These are phyloP conservation scores for Colius striatus DNA, from an alignment of 2,113 vertebrate genomes.

Conservation along the genomic window DNA sequence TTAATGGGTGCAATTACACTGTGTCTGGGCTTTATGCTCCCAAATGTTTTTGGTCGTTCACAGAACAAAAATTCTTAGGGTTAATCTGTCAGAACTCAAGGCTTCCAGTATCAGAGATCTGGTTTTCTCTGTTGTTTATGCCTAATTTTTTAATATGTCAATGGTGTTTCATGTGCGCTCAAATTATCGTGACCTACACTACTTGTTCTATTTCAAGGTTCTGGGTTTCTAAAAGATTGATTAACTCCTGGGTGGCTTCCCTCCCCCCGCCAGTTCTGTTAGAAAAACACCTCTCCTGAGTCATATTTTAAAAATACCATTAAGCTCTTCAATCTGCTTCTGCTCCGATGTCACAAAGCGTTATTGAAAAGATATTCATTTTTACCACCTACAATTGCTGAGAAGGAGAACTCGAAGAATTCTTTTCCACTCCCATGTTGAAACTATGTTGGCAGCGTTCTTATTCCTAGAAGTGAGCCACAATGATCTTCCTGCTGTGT, in stretches of 20 bases:
- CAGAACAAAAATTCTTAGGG: not conserved
- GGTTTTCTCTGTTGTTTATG: not conserved
- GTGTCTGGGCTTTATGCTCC: not conserved
- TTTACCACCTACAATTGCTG: constrained; percentile 54
- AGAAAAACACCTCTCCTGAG: constrained; percentile 48
- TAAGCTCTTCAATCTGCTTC: constrained; percentile 28
- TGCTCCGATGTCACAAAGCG: constrained; percentile 39
- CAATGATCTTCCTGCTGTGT: not conserved
- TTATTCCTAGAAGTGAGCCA: constrained; percentile 10
- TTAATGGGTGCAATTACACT: not conserved
- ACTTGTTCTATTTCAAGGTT: constrained; percentile 53
- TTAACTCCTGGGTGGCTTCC: not conserved
- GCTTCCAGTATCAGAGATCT: not conserved
- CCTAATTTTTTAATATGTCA: constrained; percentile 12
- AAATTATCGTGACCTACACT: constrained; percentile 62
- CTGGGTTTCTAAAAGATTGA: constrained; percentile 25
- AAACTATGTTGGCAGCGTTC: not conserved
- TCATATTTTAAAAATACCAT: constrained; percentile 48
- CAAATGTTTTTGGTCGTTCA: not conserved
- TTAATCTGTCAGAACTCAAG: not conserved
- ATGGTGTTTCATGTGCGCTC: constrained; percentile 1
- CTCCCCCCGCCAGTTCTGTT: not conserved
- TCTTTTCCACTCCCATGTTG: constrained; percentile 16
- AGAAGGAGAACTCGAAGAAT: constrained; percentile 22
- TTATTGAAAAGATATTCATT: constrained; percentile 51